These are phyloP conservation scores for Pantherophis guttatus DNA, from an alignment of 2,113 vertebrate species.

Conservation along the genomic window DNA sequence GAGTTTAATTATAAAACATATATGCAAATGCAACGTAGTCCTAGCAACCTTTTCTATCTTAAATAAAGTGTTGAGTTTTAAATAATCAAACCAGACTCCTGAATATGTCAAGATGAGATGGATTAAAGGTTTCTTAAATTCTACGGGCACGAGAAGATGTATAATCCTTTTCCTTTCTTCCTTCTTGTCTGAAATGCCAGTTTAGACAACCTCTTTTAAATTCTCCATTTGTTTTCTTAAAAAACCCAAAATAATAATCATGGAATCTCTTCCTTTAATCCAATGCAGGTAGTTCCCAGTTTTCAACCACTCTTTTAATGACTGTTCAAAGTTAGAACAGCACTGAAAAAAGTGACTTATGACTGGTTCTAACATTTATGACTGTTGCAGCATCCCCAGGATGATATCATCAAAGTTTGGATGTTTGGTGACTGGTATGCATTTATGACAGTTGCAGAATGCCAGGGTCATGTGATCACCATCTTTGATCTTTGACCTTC, in stretches of 20 bases:
- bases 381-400: neutral
- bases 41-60: neutral
- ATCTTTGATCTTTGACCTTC: neutral
- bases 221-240: neutral
- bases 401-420: neutral
- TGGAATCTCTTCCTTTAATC: neutral
- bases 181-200: neutral
- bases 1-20: neutral
- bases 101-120: neutral
- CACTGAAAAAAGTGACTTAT: neutral
- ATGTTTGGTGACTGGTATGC: neutral
- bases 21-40: neutral
- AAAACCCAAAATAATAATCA: neutral
- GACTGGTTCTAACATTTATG: neutral
- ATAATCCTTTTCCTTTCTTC: neutral
- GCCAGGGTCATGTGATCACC: neutral
- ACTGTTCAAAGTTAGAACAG: neutral
- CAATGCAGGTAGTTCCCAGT: neutral
- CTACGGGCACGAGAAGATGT: neutral
- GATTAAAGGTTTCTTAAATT: neutral
- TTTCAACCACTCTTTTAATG: neutral
- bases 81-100: neutral
- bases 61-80: neutral
- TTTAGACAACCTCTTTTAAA: neutral
- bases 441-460: neutral